These are phyloP conservation scores for Hylaeus anthracinus DNA, from an alignment of 1,140 invertebrate species.

Conservation along the genomic window DNA sequence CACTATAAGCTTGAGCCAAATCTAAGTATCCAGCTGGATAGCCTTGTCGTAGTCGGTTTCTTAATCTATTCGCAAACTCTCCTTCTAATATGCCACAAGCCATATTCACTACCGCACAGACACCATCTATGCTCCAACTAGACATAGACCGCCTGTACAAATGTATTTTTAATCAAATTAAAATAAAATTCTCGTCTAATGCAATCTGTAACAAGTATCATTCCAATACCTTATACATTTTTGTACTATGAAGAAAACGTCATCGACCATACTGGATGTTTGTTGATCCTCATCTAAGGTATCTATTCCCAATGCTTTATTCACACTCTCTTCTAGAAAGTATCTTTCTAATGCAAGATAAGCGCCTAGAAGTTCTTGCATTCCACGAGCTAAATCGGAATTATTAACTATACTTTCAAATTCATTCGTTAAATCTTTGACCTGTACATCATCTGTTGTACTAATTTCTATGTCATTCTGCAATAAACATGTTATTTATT, in stretches of 20 bases:
- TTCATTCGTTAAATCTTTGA: slow-evolving; percentile 81
- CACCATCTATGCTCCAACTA: slow-evolving; percentile 95
- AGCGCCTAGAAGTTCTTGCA: slow-evolving; percentile 94
- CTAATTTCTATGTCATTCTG: slow-evolving; percentile 88
- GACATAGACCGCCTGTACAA: slow-evolving; percentile 88
- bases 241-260: slow-evolving; percentile 98
- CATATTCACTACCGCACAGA: slow-evolving; percentile 98
- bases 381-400: slow-evolving; percentile 89
- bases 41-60: slow-evolving; percentile 88
- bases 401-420: slow-evolving; percentile 88
- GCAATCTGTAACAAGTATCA: slow-evolving; percentile 25
- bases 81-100: slow-evolving; percentile 93
- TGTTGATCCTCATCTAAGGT: slow-evolving; percentile 86
- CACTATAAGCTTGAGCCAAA: slow-evolving; percentile 89
- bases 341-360: slow-evolving; percentile 97
- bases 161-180: slow-evolving; percentile 35
- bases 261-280: slow-evolving; percentile 97
- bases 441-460: slow-evolving; percentile 81
- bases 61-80: slow-evolving; percentile 90
- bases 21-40: slow-evolving; percentile 94
- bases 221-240: slow-evolving; percentile 92
- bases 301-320: slow-evolving; percentile 96
- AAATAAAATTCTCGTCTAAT: background rate
- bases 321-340: slow-evolving; percentile 97
- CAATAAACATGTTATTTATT: slow-evolving; percentile 27